Evolutionary conservation across 2,797 vertebrate species (phyloP), one percentile per base, ranked within the genome.

Genomic region (Sciurus carolinensis): DNA sequence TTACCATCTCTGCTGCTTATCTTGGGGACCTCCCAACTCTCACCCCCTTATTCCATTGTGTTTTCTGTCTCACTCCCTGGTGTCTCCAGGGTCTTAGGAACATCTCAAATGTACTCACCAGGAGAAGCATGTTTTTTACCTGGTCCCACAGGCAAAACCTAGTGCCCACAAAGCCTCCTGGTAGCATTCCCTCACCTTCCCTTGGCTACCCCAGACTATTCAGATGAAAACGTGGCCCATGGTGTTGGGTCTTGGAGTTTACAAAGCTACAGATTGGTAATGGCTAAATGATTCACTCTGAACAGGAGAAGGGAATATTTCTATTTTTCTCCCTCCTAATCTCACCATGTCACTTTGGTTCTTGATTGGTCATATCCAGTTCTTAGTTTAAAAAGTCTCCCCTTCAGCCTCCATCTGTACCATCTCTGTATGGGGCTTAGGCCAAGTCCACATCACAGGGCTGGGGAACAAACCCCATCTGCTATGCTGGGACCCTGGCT

Each of bases 401-500:
- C 71, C 50, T 90, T 92, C 17, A 72, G 10, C 39, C 54, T 94
- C 52, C 57, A 39, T 72, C 28, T 87, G 7, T 5, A 52, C 33
- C 10, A 2, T 92, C 47, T 69, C n/a, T 95, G 30, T 3, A 0
- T 10, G 50, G 20, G 44, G 42, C 30, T 91, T 72, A 54, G 28
- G 42, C 36, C 62, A 67, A 95, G 82, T 89, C 54, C 33, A 47
- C 12, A 12, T 81, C 26, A 3, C 50, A 33, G n/a, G 42, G 62
- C 44, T 91, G 33, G 36, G 54, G 62, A 72, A 84, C 39, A 91
- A 52, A 89, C 0, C 2, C 67, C 28, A 57, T 73, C 54, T 92
- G 67, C 24, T 69, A 81, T 71, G 42, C 54, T n/a, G 42, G 44
- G 80, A 87, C 67, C 57, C 83, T 87, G 85, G 52, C 36, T 80